phyloP scores from a whole-genome alignment of 2,797 vertebrate genomes.

The Pipistrellus pipistrellus region DNA sequence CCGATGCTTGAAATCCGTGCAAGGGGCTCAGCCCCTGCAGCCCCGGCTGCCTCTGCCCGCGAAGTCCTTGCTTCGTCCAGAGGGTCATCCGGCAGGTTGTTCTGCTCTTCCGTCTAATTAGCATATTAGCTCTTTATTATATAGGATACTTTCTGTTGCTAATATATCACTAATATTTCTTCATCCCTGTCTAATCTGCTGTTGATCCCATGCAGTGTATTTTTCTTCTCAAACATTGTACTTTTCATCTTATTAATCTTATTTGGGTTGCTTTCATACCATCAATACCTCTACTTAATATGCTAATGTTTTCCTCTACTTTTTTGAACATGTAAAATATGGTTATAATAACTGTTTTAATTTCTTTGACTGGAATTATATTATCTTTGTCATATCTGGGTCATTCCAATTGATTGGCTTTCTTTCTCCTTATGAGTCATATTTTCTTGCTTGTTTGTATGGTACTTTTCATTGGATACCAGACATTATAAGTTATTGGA shows the following conservation, averaged over 20 bases:
- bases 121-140: neutral
- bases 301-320: neutral
- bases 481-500: constrained; percentile 48
- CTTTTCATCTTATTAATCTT: constrained; percentile 45
- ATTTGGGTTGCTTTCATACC: constrained; percentile 26
- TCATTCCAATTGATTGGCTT: constrained; percentile 54
- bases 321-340: constrained; percentile 20
- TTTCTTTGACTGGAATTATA: neutral
- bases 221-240: constrained; percentile 9
- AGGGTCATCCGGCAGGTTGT: no score
- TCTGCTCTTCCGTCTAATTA: no score
- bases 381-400: constrained; percentile 32
- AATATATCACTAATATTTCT: neutral
- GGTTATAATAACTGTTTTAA: neutral
- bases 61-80: no score
- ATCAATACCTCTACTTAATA: constrained; percentile 11
- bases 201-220: neutral
- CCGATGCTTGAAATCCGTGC: no score
- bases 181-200: neutral
- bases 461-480: constrained; percentile 38
- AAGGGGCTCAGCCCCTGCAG: no score
- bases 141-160: constrained; percentile 14
- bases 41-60: no score
- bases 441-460: constrained; percentile 54
- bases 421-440: constrained; percentile 22